phyloP scores from a whole-genome alignment of 2,888 invertebrate genomes.

The Brachyptera risi region DNA sequence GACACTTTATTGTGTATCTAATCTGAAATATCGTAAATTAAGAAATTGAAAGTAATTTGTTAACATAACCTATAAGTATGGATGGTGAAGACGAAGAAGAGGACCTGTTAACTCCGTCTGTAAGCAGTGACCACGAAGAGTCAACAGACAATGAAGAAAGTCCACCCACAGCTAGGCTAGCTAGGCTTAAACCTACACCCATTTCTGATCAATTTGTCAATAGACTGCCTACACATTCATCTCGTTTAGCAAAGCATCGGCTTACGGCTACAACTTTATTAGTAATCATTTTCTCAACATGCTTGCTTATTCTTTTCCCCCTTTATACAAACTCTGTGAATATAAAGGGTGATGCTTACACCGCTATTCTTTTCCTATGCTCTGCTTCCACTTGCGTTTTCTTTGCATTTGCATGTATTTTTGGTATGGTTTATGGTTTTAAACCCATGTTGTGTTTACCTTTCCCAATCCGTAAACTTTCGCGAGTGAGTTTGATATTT shows the following conservation, averaged over 20 bases:
- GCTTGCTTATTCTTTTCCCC: slow-evolving; percentile 50
- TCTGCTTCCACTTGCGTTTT: slow-evolving; percentile 39
- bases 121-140: slow-evolving; percentile 29
- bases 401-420: slow-evolving; percentile 37
- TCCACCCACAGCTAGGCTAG: not conserved
- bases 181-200: too few species aligned
- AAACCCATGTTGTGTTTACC: slow-evolving; percentile 41
- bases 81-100: slow-evolving; percentile 30
- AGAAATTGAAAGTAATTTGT: too few species aligned
- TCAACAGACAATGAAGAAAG: slow-evolving; percentile 26
- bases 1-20: too few species aligned
- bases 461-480: slow-evolving; percentile 44
- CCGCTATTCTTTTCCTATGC: slow-evolving; percentile 41
- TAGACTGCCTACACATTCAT: too few species aligned
- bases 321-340: slow-evolving; percentile 48
- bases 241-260: slow-evolving; percentile 41
- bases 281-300: slow-evolving; percentile 48
- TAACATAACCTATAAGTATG: too few species aligned
- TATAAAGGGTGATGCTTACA: slow-evolving; percentile 43
- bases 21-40: too few species aligned
- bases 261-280: slow-evolving; percentile 47
- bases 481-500: slow-evolving; percentile 47
- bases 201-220: too few species aligned
- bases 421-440: slow-evolving; percentile 38
- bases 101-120: slow-evolving; percentile 28